Base-by-base conservation (phyloP, 2,113 vertebrate genomes). In the Acinonyx jubatus region DNA sequence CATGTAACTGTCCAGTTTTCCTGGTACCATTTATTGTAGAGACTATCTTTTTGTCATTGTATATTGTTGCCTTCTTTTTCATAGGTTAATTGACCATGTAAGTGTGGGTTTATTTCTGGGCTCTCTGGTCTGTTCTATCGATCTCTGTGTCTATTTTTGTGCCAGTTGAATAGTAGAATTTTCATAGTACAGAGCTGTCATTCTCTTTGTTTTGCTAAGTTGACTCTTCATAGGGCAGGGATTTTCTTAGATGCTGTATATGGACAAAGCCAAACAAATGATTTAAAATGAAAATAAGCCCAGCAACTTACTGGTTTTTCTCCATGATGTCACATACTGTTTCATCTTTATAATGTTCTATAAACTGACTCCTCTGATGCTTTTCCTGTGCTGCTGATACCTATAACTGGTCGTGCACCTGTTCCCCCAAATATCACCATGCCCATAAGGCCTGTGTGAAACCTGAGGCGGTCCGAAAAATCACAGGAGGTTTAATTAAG, bases 211-310 rank as follows among this genome's bases (percentile, higher is more conserved):
- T 95, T 84, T 87, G 31, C 8, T 95, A 94, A 65, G 13, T 71
- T 92, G 71, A 94, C 19, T 87, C 27, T 85, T 85, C 18, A 76
- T 84, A 57, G 66, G 25, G 15, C 55, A 80, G 82, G 1, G 10
- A 96, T 97, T 96, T 96, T 88, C 80, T 94, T 95, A 96, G 36
- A 33, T 76, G 29, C 27, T 76, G 45, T 25, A 92, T 78, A 68
- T 12, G 11, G 65, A 83, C n/a, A 95, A 92, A 81, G 9, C 10
- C 29, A 79, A 93, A 85, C 6, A 81, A 89, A 91, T 69, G 21
- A 89, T 85, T 55, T 55, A 65, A 97, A 78, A 78, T 78, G 74
- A 78, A 78, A 48, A 78, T 48, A 78, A 78, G 18, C 29, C 6
- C 0, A 27, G 8, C 29, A 95, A 80, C 5, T 78, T 45, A 41